These are phyloP conservation scores for Botia almorhae DNA, from an alignment of 2,797 vertebrate genomes.

Conservation along the genomic window DNA sequence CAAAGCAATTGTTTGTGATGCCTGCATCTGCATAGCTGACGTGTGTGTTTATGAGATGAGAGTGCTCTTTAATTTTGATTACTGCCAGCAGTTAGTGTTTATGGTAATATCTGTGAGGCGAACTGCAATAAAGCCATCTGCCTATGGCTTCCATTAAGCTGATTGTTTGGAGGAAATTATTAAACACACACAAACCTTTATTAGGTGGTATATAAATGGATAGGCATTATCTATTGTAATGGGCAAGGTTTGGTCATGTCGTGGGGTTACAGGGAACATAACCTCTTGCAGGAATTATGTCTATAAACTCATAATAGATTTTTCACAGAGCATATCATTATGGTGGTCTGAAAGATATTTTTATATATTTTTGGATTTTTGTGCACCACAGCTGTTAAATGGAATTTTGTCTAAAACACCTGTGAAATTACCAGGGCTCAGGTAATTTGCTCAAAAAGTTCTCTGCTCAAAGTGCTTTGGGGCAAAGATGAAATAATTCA, in stretches of 20 bases:
- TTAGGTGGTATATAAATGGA: conserved; percentile 39
- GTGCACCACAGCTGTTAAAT: no score
- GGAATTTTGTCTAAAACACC: no score
- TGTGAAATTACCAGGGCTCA: no score
- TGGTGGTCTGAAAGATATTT: conserved; percentile 6
- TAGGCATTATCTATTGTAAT: background rate
- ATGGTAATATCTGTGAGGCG: conserved; percentile 82
- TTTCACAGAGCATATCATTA: conserved; percentile 12
- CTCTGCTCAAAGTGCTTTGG: background rate
- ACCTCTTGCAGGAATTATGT: conserved; percentile 4
- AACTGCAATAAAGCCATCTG: conserved; percentile 84
- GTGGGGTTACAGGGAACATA: background rate
- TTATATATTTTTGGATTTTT: no score
- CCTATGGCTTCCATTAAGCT: conserved; percentile 80
- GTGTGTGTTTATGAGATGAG: conserved; percentile 35
- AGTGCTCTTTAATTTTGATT: conserved; percentile 84
- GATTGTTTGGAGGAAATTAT: conserved; percentile 72
- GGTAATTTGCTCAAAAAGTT: no score
- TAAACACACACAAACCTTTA: conserved; percentile 39
- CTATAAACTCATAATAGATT: conserved; percentile 12
- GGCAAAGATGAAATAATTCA: background rate
- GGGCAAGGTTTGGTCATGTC: background rate
- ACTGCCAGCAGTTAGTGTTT: conserved; percentile 85
- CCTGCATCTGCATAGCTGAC: conserved; percentile 7
- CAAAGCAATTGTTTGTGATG: conserved; percentile 10